Evolutionary conservation across 2,113 vertebrate species (phyloP), one percentile per base, ranked within the genome.

Genomic region (Chloebia gouldiae): DNA sequence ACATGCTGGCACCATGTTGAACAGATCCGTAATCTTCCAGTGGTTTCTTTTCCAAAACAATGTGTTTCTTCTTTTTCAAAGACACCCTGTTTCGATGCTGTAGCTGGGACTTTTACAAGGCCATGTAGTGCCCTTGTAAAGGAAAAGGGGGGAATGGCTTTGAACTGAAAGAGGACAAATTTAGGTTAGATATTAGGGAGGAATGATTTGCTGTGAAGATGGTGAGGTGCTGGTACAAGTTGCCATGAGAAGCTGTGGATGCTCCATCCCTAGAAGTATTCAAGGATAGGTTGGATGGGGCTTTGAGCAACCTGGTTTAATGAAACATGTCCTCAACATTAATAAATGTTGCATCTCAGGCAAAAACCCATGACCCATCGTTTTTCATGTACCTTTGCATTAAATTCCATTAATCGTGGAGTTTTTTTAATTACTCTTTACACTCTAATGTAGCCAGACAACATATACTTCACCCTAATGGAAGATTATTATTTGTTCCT

Each of bases 1-100:
- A 42, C 6, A 15, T 0, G 2, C 10, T 81, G 54, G 25, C 23
- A 35, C 10, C 1, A 2, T 31, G 9, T 30, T 7, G 4, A 83
- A n/a, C 17, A 42, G 73, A 87, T 87, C 51, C n/a, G 5, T 70
- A n/a, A 37, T 53, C 30, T 75, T 66, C 23, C 28, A 44, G 3
- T 51, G 28, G 6, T n/a, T 59, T 60, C 15, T 59, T 66, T 51
- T 59, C 28, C 31, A 45, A 59, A 51, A 45, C 22, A 59, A 42
- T 14, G 6, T 15, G 40, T 42, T 42, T 42, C 40, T 42, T 42
- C 40, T 42, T 42, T 42, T 42, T 15, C 40, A 42, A 42, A 25
- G n/a, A 15, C n/a, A 59, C 39, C 6, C 6, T 13, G 12, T 44
- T 88, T 81, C 33, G 8, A 7, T 44, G 28, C 5, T 0, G 1